Percentiles rank a stretch among this genome's conserved stretches.
These are phyloP conservation scores for Tenodera sinensis DNA, from an alignment of 2,888 invertebrate species.

Conservation along the genomic window DNA sequence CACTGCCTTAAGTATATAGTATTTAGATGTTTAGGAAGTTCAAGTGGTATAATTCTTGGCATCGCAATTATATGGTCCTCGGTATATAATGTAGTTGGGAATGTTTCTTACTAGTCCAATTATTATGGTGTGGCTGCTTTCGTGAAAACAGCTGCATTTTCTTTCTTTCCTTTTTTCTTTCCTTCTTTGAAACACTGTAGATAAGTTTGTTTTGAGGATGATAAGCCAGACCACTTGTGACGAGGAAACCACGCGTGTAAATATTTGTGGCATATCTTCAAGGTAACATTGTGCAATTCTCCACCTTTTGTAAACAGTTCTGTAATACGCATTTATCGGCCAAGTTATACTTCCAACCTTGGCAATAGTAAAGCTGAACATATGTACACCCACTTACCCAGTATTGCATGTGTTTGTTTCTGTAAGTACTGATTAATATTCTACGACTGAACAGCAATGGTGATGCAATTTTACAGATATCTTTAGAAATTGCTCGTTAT, in stretches of 20 bases:
- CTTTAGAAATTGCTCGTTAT: no score
- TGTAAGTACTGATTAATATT: no score
- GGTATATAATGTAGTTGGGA: no score
- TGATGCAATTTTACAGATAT: no score
- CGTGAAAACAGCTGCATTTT: neutral
- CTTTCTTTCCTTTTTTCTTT: no score
- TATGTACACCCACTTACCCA: no score
- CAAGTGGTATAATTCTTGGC: no score
- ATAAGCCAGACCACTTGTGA: neutral
- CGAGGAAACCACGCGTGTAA: neutral
- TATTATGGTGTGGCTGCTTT: neutral
- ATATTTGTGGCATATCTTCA: neutral
- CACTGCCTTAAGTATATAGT: no score
- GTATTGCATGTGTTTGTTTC: no score
- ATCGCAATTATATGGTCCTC: no score
- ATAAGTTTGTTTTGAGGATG: neutral
- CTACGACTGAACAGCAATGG: no score
- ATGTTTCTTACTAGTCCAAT: neutral
- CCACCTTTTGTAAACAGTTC: neutral
- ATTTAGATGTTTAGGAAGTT: no score
- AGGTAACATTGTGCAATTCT: neutral
- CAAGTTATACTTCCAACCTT: neutral
- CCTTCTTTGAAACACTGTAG: neutral
- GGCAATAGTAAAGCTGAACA: neutral
- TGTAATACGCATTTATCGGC: neutral